A percentile compares a stretch with the other conserved stretches of the same genome.
phyloP scores from a whole-genome alignment of 2,797 vertebrate species.

The Mycteria americana region DNA sequence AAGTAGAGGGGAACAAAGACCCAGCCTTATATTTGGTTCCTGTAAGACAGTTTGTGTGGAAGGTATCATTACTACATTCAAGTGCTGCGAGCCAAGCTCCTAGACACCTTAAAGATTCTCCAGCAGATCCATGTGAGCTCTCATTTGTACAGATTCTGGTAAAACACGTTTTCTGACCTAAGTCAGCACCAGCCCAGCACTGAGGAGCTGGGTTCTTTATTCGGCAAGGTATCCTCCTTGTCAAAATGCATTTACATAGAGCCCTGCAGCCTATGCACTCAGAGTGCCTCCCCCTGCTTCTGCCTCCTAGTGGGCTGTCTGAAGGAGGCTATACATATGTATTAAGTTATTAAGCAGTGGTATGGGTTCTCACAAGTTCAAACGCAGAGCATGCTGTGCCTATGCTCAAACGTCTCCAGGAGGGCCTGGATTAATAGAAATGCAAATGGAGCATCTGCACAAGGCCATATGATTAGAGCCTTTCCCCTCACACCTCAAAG shows the following conservation, averaged over 20 bases:
- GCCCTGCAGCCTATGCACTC: constrained; percentile 62
- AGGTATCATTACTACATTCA: not conserved
- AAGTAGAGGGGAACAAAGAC: not conserved
- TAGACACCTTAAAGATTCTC: not conserved
- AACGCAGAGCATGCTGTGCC: constrained; percentile 81
- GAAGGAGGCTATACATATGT: constrained; percentile 81
- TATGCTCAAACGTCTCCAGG: constrained; percentile 79
- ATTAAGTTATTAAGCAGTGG: constrained; percentile 83
- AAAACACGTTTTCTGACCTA: constrained; percentile 49
- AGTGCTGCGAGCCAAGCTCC: not conserved
- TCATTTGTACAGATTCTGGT: constrained; percentile 36
- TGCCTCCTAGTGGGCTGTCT: constrained; percentile 82
- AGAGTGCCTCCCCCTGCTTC: constrained; percentile 74
- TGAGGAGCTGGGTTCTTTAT: constrained; percentile 23
- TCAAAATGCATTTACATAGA: constrained; percentile 65
- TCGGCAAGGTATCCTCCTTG: constrained; percentile 60
- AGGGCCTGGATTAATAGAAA: constrained; percentile 84
- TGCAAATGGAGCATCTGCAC: constrained; percentile 83
- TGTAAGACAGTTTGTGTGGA: not conserved
- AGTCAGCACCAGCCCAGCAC: not conserved
- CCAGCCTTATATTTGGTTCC: not conserved
- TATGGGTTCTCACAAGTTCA: constrained; percentile 84
- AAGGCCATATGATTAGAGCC: constrained; percentile 81
- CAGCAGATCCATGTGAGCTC: not conserved
- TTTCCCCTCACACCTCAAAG: constrained; percentile 80